These are phyloP conservation scores for Panopea generosa DNA, from an alignment of 2,888 invertebrate species.

Conservation along the genomic window DNA sequence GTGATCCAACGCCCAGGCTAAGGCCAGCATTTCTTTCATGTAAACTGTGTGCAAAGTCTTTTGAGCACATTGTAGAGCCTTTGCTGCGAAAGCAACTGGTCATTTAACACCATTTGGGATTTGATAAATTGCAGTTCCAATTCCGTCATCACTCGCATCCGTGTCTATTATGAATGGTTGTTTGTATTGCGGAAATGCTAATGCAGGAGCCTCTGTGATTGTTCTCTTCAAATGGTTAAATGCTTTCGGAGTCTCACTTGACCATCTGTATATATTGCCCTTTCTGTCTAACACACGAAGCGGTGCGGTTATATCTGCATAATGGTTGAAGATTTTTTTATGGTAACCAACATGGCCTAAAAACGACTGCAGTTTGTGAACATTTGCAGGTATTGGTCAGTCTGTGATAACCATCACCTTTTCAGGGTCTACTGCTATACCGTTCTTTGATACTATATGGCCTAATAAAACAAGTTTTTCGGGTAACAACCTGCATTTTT, in stretches of 20 bases:
- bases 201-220: neutral
- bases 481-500: slow-evolving; percentile 24
- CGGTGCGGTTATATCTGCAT: slow-evolving; percentile 5
- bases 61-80: slow-evolving; percentile 13
- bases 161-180: slow-evolving; percentile 28
- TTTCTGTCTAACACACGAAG: neutral
- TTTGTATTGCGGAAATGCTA: slow-evolving; percentile 14
- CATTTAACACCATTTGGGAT: slow-evolving; percentile 34
- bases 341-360: slow-evolving; percentile 21
- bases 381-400: slow-evolving; percentile 14
- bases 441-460: slow-evolving; percentile 12
- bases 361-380: slow-evolving; percentile 11
- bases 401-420: slow-evolving; percentile 12
- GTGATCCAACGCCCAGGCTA: too few relatives aligned
- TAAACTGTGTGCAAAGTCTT: slow-evolving; percentile 28
- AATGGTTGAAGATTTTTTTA: neutral
- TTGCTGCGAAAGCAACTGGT: slow-evolving; percentile 24
- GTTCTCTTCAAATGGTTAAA: slow-evolving; percentile 6
- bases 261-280: neutral
- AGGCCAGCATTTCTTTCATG: neutral
- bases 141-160: slow-evolving; percentile 36
- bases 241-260: neutral
- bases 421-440: slow-evolving; percentile 10
- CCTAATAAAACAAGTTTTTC: slow-evolving; percentile 13
- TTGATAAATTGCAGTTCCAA: slow-evolving; percentile 27